These are phyloP conservation scores for Isoperla grammatica DNA, from an alignment of 2,888 invertebrate genomes.

Conservation along the genomic window DNA sequence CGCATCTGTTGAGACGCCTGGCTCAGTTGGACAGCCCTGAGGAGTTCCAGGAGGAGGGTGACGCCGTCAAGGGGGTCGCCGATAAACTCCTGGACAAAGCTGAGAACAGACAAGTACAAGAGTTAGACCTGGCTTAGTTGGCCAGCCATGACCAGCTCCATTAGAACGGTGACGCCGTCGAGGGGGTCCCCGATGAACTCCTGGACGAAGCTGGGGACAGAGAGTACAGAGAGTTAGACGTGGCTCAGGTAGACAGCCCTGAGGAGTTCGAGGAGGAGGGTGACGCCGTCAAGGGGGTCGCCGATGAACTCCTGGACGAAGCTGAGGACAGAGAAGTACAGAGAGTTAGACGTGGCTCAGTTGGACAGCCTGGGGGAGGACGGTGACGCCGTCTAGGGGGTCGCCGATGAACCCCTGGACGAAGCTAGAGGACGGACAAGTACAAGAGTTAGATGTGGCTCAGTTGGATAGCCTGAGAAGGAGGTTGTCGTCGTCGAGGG, in stretches of 20 bases:
- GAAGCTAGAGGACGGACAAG: conserved; percentile 80
- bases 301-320: conserved; percentile 90
- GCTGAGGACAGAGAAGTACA: too few species aligned
- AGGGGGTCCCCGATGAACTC: conserved; percentile 85
- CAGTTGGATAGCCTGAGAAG: conserved; percentile 75
- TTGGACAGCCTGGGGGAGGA: conserved; percentile 81
- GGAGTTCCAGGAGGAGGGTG: conserved; percentile 72
- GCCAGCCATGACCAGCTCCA: conserved; percentile 80
- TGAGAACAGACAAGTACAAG: conserved; percentile 43
- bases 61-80: conserved; percentile 85
- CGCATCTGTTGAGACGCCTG: conserved; percentile 33
- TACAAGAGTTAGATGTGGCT: too few species aligned
- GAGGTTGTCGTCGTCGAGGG: conserved; percentile 83
- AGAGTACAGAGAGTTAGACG: too few species aligned
- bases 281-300: conserved; percentile 82
- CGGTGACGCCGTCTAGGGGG: conserved; percentile 79
- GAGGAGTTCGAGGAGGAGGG: conserved; percentile 75
- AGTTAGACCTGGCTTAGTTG: conserved; percentile 52
- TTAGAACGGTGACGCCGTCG: conserved; percentile 76
- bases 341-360: conserved; percentile 35
- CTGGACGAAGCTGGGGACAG: conserved; percentile 83
- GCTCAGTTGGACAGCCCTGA: conserved; percentile 69
- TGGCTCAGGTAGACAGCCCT: conserved; percentile 64
- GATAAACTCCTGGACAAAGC: conserved; percentile 90
- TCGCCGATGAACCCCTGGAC: conserved; percentile 88